phyloP scores from a whole-genome alignment of 2,888 invertebrate genomes.

The Scaeva pyrastri region DNA sequence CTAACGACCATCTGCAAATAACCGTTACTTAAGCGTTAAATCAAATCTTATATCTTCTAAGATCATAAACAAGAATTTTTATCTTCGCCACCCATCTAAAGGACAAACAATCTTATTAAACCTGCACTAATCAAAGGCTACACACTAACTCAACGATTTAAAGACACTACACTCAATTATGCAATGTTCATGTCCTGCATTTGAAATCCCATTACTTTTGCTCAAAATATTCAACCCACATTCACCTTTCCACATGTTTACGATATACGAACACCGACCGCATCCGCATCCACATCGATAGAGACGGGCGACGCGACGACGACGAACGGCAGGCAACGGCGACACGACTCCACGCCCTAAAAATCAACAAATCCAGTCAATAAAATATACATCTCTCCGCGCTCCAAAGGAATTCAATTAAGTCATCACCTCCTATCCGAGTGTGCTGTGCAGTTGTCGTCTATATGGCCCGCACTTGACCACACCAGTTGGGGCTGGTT shows the following conservation, averaged over 20 bases:
- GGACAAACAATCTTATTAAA: not conserved
- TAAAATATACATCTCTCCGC: conserved; percentile 49
- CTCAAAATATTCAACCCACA: conserved; percentile 46
- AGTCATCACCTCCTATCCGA: conserved; percentile 71
- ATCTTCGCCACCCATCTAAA: not conserved
- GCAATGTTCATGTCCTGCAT: conserved; percentile 25
- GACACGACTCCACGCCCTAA: conserved; percentile 61
- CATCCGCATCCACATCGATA: not conserved
- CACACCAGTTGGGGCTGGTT: conserved; percentile 31
- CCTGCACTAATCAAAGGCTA: not conserved
- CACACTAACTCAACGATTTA: not conserved
- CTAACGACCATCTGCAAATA: too few species aligned
- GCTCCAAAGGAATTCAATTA: conserved; percentile 69
- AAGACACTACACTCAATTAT: conserved; percentile 30
- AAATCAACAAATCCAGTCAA: conserved; percentile 69
- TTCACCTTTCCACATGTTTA: conserved; percentile 6
- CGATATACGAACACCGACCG: conserved; percentile 40
- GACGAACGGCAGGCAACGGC: too few species aligned
- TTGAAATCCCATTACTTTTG: conserved; percentile 4
- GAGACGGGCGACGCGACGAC: too few species aligned
- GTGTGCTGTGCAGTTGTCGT: conserved; percentile 30
- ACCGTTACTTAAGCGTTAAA: too few species aligned
- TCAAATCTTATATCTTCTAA: too few species aligned
- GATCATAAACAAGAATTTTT: too few species aligned
- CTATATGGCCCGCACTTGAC: conserved; percentile 58